Conservation (phyloP, 2,113 vertebrate genomes). For the Aphyosemion australe region DNA sequence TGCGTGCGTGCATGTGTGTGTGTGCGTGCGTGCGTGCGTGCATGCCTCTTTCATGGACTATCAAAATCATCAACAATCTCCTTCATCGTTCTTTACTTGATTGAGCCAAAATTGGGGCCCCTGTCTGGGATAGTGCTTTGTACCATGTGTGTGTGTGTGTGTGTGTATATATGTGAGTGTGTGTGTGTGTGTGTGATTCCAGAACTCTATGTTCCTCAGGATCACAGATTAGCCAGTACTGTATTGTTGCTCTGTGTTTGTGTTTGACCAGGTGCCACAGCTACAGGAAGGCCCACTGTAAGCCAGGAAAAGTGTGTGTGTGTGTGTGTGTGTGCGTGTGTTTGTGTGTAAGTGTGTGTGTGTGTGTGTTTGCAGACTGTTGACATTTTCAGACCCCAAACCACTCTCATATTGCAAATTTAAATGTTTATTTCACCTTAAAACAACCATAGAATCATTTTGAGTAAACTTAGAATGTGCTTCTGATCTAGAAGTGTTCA, state of each 20-base stretch:
- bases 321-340: slow-evolving; percentile 44
- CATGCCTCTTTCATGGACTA: slow-evolving; percentile 55
- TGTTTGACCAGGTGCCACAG: slow-evolving; percentile 73
- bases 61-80: slow-evolving; percentile 70
- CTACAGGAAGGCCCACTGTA: slow-evolving; percentile 76
- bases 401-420: not conserved
- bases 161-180: slow-evolving; percentile 35
- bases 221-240: slow-evolving; percentile 76
- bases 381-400: slow-evolving; percentile 14
- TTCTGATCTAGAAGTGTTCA: too few species aligned
- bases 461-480: too few species aligned
- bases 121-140: slow-evolving; percentile 65
- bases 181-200: slow-evolving; percentile 65
- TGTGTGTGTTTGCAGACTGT: slow-evolving; percentile 19
- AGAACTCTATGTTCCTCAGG: slow-evolving; percentile 79
- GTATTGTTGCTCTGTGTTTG: slow-evolving; percentile 80
- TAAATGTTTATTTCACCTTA: too few species aligned
- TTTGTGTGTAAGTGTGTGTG: not conserved
- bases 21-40: slow-evolving; percentile 18
- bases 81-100: slow-evolving; percentile 70
- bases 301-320: slow-evolving; percentile 66
- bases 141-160: slow-evolving; percentile 36
- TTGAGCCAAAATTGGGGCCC: slow-evolving; percentile 66
- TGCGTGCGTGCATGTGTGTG: slow-evolving; percentile 20
- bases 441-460: too few species aligned